Evolutionary conservation across 2,113 vertebrate genomes (phyloP).

Genomic region (Anser brachyrhynchus): DNA sequence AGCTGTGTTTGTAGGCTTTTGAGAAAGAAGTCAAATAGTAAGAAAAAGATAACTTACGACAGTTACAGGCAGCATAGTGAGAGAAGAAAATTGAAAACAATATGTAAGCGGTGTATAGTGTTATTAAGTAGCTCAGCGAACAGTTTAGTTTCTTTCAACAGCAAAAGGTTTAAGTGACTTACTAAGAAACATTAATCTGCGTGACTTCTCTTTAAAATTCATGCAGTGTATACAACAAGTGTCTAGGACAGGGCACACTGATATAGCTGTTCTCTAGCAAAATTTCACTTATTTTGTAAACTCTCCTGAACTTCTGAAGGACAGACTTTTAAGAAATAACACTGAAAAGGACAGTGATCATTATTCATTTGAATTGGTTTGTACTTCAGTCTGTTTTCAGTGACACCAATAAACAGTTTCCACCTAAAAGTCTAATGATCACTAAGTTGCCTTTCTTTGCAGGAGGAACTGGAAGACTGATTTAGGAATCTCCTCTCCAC

Average conservation of each 20-base stretch:
- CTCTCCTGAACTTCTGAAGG: background rate
- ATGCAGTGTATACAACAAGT: background rate
- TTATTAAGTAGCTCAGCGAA: constrained; percentile 11
- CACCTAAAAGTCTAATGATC: background rate
- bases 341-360: background rate
- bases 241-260: background rate
- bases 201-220: background rate
- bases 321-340: background rate
- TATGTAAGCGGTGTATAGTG: constrained; percentile 27
- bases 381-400: background rate
- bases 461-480: background rate
- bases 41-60: constrained; percentile 79
- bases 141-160: background rate
- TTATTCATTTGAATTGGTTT: background rate
- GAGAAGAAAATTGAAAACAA: constrained; percentile 74
- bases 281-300: background rate
- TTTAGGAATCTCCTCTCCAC: background rate
- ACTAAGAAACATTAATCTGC: background rate
- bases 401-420: background rate
- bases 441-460: background rate
- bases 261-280: background rate
- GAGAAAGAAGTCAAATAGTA: constrained; percentile 42
- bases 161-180: background rate
- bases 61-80: constrained; percentile 75
- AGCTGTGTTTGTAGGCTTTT: background rate